These are phyloP conservation scores for Nymphalis io DNA, from an alignment of 1,140 invertebrate species.

Conservation along the genomic window DNA sequence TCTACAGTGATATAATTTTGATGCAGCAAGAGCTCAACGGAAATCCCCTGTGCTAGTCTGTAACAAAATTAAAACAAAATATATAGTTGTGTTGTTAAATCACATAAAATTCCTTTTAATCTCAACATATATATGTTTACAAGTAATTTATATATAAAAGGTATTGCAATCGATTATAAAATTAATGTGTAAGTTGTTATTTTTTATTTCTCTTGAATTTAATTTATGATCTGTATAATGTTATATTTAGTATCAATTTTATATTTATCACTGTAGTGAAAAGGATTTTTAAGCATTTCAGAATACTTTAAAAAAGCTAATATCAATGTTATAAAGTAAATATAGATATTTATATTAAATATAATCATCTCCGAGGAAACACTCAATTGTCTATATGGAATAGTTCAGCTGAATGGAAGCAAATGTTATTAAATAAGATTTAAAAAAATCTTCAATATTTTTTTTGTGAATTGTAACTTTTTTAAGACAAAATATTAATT, in stretches of 20 bases:
- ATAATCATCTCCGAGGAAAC: neutral
- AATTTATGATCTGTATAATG: conserved; percentile 2
- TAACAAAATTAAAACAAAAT: no score
- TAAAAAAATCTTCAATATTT: neutral
- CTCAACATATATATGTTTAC: no score
- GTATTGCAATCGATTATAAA: neutral
- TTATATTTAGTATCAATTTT: conserved; percentile 1
- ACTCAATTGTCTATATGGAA: neutral
- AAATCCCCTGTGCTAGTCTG: no score
- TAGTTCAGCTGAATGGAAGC: neutral
- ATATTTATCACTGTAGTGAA: neutral
- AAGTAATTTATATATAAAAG: no score
- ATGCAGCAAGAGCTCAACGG: neutral
- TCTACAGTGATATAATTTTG: conserved; percentile 9
- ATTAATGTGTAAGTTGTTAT: no score
- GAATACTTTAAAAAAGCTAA: conserved; percentile 18
- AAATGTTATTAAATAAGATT: neutral
- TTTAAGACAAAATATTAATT: neutral
- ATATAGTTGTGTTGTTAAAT: no score
- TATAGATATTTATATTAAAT: conserved; percentile 16
- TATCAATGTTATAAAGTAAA: conserved; percentile 14
- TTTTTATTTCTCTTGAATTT: neutral
- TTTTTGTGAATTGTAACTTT: neutral
- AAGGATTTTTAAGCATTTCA: conserved; percentile 3
- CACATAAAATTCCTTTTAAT: no score